Evolutionary conservation across 2,888 invertebrate genomes (phyloP).

Genomic region (Eupelmus urozonus): DNA sequence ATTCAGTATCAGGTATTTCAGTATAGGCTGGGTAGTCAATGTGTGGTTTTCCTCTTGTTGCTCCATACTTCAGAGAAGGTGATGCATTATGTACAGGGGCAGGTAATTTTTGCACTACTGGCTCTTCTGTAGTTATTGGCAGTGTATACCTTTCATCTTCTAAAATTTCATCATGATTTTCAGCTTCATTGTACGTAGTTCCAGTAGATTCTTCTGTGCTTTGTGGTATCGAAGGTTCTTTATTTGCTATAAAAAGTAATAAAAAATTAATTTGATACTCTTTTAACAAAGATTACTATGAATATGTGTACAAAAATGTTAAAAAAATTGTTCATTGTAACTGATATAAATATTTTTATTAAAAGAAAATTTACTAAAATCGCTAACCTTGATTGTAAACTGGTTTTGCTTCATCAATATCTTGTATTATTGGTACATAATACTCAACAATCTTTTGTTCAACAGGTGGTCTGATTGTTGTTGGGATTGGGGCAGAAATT

Average conservation of each 20-base stretch:
- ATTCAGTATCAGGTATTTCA: slow-evolving; percentile 86
- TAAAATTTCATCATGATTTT: slow-evolving; percentile 62
- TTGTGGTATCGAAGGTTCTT: slow-evolving; percentile 56
- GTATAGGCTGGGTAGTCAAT: slow-evolving; percentile 89
- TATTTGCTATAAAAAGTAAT: slow-evolving; percentile 16
- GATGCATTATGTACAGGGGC: slow-evolving; percentile 59
- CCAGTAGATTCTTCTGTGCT: slow-evolving; percentile 50
- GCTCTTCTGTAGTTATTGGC: slow-evolving; percentile 63
- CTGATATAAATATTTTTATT: slow-evolving; percentile 5
- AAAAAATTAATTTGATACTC: slow-evolving; percentile 1
- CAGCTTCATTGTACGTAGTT: slow-evolving; percentile 13
- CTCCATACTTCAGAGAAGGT: slow-evolving; percentile 71
- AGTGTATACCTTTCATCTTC: slow-evolving; percentile 64
- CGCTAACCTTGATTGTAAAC: slow-evolving; percentile 41
- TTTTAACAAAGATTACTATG: background rate
- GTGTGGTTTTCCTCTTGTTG: slow-evolving; percentile 82
- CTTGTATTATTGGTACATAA: slow-evolving; percentile 68
- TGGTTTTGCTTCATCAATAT: slow-evolving; percentile 64
- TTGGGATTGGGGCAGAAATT: background rate
- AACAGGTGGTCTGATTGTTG: background rate
- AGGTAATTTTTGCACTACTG: slow-evolving; percentile 51
- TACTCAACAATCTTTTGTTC: slow-evolving; percentile 67
- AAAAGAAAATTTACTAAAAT: background rate
- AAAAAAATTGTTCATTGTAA: no score
- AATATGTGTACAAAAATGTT: no score